Conservation (phyloP, 2,888 invertebrate species). For the Chorisops tibialis region DNA sequence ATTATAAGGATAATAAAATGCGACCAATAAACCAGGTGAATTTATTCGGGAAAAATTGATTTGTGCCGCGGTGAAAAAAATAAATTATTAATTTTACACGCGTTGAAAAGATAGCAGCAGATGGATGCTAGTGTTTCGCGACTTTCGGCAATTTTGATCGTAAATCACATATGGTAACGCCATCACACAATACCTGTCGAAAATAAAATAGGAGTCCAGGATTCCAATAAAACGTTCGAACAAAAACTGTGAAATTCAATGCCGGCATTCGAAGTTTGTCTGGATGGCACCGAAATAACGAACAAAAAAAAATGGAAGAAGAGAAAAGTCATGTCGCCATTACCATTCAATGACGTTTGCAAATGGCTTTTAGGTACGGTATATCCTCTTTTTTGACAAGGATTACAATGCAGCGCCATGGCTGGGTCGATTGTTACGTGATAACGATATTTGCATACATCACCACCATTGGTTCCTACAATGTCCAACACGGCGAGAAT, state of each 20-base stretch:
- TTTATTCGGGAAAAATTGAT: conserved; percentile 15
- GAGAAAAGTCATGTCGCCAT: conserved; percentile 22
- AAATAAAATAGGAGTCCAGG: background rate
- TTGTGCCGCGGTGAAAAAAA: conserved; percentile 14
- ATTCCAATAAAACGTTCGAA: conserved; percentile 22
- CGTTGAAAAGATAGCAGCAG: conserved; percentile 23
- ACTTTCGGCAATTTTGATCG: conserved; percentile 14
- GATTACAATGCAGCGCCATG: conserved; percentile 24
- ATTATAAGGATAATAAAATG: too few species aligned
- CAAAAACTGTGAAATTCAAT: conserved; percentile 22
- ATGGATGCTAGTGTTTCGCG: conserved; percentile 17
- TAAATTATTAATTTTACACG: conserved; percentile 14
- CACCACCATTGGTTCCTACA: background rate
- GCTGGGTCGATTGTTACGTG: conserved; percentile 17
- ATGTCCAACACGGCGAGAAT: too few species aligned
- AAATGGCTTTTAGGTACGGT: conserved; percentile 21
- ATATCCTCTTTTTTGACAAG: conserved; percentile 5
- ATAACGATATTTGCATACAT: conserved; percentile 28
- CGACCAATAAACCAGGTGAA: background rate
- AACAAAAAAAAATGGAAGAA: conserved; percentile 9
- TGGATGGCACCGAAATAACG: conserved; percentile 6
- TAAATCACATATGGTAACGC: conserved; percentile 12
- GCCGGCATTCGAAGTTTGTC: background rate
- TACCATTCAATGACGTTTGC: conserved; percentile 28
- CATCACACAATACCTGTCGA: background rate